phyloP scores from a whole-genome alignment of 2,797 vertebrate genomes.

The Spinus olivaceus region DNA sequence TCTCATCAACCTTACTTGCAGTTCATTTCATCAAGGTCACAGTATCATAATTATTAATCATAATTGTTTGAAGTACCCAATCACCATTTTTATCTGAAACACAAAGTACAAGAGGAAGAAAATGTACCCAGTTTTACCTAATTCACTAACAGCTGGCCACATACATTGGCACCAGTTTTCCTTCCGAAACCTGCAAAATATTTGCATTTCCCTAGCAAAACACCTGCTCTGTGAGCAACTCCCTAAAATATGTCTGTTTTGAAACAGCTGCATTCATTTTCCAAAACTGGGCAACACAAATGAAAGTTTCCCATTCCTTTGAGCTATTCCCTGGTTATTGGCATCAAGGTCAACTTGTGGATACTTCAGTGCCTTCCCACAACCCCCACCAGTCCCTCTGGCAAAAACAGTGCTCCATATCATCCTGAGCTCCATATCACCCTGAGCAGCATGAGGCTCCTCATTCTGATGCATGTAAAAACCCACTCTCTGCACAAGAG shows the following conservation, averaged over 20 bases:
- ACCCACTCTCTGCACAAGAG: neutral
- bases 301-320: neutral
- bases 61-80: neutral
- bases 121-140: neutral
- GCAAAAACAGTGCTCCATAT: neutral
- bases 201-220: neutral
- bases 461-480: neutral
- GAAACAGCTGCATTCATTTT: neutral
- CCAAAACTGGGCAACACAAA: neutral
- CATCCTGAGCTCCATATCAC: neutral
- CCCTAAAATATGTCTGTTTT: fast-evolving
- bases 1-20: neutral
- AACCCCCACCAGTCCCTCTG: neutral
- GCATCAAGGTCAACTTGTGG: neutral
- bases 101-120: neutral
- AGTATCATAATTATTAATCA: neutral
- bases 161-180: neutral
- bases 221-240: neutral
- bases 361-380: neutral
- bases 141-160: neutral
- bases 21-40: neutral
- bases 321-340: neutral
- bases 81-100: neutral
- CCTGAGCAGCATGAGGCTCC: fast-evolving
- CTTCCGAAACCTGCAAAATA: neutral